Evolutionary conservation across 2,888 invertebrate genomes (phyloP), one percentile per base, ranked within the genome.

Genomic region (Leuctra nigra): DNA sequence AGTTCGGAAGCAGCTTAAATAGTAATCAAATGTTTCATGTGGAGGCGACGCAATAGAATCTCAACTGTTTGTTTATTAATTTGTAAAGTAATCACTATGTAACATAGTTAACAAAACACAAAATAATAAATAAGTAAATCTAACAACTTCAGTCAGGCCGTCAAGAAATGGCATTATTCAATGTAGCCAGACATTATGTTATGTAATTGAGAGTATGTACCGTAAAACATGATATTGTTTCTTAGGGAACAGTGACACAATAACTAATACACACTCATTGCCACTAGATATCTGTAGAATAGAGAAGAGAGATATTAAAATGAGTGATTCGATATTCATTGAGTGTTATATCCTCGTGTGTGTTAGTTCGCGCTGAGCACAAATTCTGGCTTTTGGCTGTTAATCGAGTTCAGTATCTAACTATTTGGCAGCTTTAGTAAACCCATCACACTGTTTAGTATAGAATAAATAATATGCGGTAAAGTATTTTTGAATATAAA

Each of bases 341-440:
- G 18, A 41, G 20, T 41, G 41, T 41, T 18, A 14, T 20, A 18
- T 11, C 41, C 20, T 18, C 6, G n/a, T 18, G 20, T 18, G 7
- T 29, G 11, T 11, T 29, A 7, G 11, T 11, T 29, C 14, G 18
- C 18, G 41, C 41, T 41, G 18, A 18, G 41, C 41, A 41, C 41
- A 41, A 41, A 41, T 41, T 20, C 18, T 41, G 20, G 41, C 41
- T 41, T 41, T 11, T 18, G 18, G 41, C 20, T 41, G 20, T 41
- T 41, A 41, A 16, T 20, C 41, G 18, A 20, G 20, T 41, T 41
- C n/a, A 20, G 14, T 20, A 14, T 41, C 11, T 41, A 41, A 16
- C 9, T 18, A 41, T 18, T 11, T 11, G 41, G 41, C 41, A 41
- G 41, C 41, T 41, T 41, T 41, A 41, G 41, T 41, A 41, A 41